Evolutionary conservation across 2,113 vertebrate species (phyloP), one percentile per base, ranked within the genome.

Genomic region (Eonycteris spelaea): DNA sequence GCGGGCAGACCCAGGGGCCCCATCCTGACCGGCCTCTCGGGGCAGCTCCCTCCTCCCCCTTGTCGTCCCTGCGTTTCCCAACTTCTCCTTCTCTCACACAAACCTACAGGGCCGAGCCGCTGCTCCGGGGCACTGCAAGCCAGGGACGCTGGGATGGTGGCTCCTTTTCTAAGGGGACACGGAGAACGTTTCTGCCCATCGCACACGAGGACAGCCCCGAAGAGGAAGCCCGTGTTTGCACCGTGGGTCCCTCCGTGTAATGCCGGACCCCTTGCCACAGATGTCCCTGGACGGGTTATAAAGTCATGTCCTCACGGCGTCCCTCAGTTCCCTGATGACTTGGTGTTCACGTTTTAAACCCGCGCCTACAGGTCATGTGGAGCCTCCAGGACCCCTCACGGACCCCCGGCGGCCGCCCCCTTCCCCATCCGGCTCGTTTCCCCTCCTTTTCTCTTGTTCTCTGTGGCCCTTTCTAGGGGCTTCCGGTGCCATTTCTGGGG

Each of bases 231-330:
- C 2, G 1, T 2, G 21, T 67, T 30, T 30, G 1, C 0, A 13
- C 40, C 5, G 0, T 3, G 3, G n/a, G 6, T 9, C 4, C 19
- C 6, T 0, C 48, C 5, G 0, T 21, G 1, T 2, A 11, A 22
- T 43, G 38, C 55, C 48, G 68, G 53, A 28, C 33, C 1, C 13
- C 30, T 6, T 40, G 16, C 35, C 14, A 33, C 48, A 33, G 18
- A 4, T 13, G 28, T 28, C 40, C 59, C 26, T 26, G 79, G 14
- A 33, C 7, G 43, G 43, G 43, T 19, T 4, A 0, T 21, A 24
- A 28, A 6, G 19, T 19, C 45, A 6, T 16, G 0, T 12, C 24
- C 51, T 38, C 15, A 0, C 13, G 18, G 16, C 7, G 22, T 1
- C 26, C 8, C 0, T 12, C 43, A 18, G 4, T 26, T 21, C 2